phyloP scores from a whole-genome alignment of 2,797 vertebrate species.

The Salarias fasciatus region DNA sequence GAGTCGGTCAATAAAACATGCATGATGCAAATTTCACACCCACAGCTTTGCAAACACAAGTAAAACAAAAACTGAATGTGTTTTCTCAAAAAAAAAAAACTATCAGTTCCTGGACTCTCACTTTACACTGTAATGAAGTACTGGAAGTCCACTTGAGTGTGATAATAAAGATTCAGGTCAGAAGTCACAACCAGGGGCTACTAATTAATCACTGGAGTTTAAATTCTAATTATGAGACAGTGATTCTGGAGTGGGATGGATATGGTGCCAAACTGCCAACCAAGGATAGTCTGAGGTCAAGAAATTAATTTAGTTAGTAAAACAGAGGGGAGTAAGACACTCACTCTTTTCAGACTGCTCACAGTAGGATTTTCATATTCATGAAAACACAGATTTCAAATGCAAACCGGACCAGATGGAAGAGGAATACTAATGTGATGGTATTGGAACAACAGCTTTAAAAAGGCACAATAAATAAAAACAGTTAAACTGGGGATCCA shows the following conservation, averaged over 20 bases:
- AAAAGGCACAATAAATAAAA: conserved; percentile 11
- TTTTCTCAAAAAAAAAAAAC: background rate
- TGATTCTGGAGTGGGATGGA: conserved; percentile 71
- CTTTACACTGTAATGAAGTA: conserved; percentile 53
- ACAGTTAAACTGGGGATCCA: conserved; percentile 12
- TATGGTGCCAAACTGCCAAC: conserved; percentile 75
- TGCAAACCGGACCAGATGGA: conserved; percentile 12
- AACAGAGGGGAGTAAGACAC: conserved; percentile 43
- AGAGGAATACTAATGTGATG: conserved; percentile 31
- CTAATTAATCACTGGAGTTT: conserved; percentile 78
- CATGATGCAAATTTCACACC: conserved; percentile 14
- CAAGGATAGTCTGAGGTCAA: conserved; percentile 73
- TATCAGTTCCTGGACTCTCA: conserved; percentile 7
- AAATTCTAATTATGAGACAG: conserved; percentile 80
- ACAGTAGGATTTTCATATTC: conserved; percentile 27
- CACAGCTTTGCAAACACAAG: background rate
- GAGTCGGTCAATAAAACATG: too few relatives aligned
- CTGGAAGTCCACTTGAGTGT: conserved; percentile 44
- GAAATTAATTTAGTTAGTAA: conserved; percentile 75
- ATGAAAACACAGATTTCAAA: conserved; percentile 7
- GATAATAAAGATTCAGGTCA: conserved; percentile 68
- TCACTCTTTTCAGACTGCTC: conserved; percentile 35
- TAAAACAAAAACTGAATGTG: background rate
- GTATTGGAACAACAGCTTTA: background rate
- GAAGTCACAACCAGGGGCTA: conserved; percentile 66